A percentile compares a stretch with the other conserved stretches of the same genome.
These are phyloP conservation scores for Drosophila falleni DNA, from an alignment of 2,888 invertebrate species.

Conservation along the genomic window DNA sequence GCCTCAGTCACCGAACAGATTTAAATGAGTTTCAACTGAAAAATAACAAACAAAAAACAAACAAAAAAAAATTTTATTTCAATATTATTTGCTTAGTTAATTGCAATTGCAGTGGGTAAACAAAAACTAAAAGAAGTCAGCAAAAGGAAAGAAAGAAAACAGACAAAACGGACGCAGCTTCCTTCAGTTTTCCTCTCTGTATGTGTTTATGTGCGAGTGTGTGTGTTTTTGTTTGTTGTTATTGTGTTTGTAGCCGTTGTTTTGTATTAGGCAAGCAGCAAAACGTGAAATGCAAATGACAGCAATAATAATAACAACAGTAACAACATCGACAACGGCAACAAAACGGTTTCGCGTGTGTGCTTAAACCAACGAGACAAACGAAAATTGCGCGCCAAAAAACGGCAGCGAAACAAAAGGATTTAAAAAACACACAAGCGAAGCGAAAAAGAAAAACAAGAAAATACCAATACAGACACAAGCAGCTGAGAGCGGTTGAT, in stretches of 20 bases:
- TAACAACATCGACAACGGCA: slow-evolving; percentile 30
- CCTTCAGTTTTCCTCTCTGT: slow-evolving; percentile 31
- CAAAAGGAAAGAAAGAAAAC: slow-evolving; percentile 12
- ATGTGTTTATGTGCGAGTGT: slow-evolving; percentile 21
- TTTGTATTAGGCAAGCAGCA: slow-evolving; percentile 70
- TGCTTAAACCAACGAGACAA: slow-evolving; percentile 41
- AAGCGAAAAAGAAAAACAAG: not conserved
- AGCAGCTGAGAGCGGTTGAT: slow-evolving; percentile 62
- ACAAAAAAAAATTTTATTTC: slow-evolving; percentile 1
- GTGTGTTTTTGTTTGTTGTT: slow-evolving; percentile 51
- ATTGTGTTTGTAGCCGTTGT: slow-evolving; percentile 61
- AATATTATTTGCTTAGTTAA: slow-evolving; percentile 44
- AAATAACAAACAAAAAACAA: slow-evolving; percentile 27
- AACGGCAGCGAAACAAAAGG: slow-evolving; percentile 65
- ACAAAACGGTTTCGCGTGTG: slow-evolving; percentile 63
- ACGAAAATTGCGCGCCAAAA: slow-evolving; percentile 76
- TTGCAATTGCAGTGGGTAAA: slow-evolving; percentile 37
- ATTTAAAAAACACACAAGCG: slow-evolving; percentile 56
- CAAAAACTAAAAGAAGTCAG: slow-evolving; percentile 11
- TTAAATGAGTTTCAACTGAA: slow-evolving; percentile 42
- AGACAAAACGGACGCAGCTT: slow-evolving; percentile 48
- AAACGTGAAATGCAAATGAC: slow-evolving; percentile 77
- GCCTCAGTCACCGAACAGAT: slow-evolving; percentile 45
- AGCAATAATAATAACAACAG: slow-evolving; percentile 45
- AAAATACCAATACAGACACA: slow-evolving; percentile 46